These are phyloP conservation scores for Ivindomyrus marchei DNA, from an alignment of 2,113 vertebrate species.

Conservation along the genomic window DNA sequence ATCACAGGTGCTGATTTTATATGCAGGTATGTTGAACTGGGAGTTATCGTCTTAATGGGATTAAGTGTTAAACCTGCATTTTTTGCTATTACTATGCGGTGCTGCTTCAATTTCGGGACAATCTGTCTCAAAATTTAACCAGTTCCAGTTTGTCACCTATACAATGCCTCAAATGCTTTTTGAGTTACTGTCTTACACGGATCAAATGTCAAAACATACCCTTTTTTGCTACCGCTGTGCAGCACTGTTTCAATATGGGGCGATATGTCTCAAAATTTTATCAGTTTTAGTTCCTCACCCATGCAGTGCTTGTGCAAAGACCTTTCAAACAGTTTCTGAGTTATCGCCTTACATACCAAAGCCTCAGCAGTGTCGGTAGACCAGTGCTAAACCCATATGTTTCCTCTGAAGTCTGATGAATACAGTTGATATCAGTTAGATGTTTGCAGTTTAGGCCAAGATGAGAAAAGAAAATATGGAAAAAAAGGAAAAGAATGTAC, in stretches of 20 bases:
- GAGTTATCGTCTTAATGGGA: background rate
- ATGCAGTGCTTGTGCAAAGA: background rate
- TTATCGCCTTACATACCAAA: background rate
- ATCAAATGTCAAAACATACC: background rate
- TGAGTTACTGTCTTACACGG: background rate
- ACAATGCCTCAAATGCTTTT: background rate
- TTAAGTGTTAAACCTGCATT: background rate
- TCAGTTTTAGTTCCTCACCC: background rate
- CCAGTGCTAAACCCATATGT: background rate
- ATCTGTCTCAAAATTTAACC: background rate
- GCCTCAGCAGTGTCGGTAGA: background rate
- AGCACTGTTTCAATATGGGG: background rate
- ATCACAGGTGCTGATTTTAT: no score
- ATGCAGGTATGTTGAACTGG: no score
- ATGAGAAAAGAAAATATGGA: background rate
- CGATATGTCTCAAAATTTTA: background rate
- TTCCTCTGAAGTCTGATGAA: background rate
- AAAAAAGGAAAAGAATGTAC: background rate
- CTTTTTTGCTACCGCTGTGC: background rate
- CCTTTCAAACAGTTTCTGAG: background rate
- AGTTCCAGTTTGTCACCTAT: background rate
- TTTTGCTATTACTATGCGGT: background rate
- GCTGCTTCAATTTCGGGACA: background rate
- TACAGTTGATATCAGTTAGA: background rate
- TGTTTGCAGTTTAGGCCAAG: background rate